Base-by-base conservation (phyloP, 2,797 vertebrate species). In the Peromyscus attwateri region DNA sequence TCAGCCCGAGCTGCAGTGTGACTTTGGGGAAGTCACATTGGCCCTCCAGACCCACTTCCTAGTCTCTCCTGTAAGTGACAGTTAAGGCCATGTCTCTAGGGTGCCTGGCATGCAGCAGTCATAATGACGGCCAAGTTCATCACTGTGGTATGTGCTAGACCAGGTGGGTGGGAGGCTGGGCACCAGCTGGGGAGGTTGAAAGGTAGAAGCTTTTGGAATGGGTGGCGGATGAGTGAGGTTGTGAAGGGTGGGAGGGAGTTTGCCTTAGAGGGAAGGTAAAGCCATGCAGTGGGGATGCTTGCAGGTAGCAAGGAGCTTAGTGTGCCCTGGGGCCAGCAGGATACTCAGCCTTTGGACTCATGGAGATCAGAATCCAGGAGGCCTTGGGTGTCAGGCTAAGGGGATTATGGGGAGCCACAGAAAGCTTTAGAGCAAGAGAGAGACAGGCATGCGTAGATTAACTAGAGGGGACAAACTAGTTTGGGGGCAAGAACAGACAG, bases 1-100 rank as follows among this genome's bases (percentile, higher is more conserved):
- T 76, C 71, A 23, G 14, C 7, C 19, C 37, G 60, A 68, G 75
- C 13, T 55, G 34, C 57, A 43, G 49, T 46, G 87, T 94, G 94
- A 93, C 93, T 95, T 92, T 93, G 97, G 49, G 29, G 66, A 34
- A 46, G 92, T 92, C 79, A 29, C 6, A 14, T 11, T 66, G 87
- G 40, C 70, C 64, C 34, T 76, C 27, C 23, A 52, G 81, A 60
- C 68, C 64, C 7, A 5, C 37, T 91, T 92, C 34, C 49, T 87
- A 13, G 11, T 52, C 57, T 92, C 46, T 23, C 49, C 77, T n/a
- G 60, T 68, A 49, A 46, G 52, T 14, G 52, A 84, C 57, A 68
- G 70, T 49, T 17, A n/a, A 91, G 90, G 52, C 87, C 49, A 0
- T 12, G 29, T 89, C 93, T 49, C 52, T 21, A 9, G 83, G 76